These are phyloP conservation scores for Drosophila murphyi DNA, from an alignment of 1,140 invertebrate species.

Conservation along the genomic window DNA sequence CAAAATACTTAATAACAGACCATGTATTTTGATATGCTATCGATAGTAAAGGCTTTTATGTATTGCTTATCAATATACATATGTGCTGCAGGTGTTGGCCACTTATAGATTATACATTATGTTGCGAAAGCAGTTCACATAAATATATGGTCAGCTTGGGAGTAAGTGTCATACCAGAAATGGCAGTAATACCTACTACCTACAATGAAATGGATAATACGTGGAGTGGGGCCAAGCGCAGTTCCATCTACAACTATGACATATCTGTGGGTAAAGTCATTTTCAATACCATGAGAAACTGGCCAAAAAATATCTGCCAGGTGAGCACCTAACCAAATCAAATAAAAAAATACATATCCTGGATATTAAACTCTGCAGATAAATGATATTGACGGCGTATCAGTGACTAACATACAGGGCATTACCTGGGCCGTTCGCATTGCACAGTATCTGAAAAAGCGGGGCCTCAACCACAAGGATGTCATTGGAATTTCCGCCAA, in stretches of 20 bases:
- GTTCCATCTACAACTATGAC: slow-evolving; percentile 64
- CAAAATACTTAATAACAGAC: slow-evolving; percentile 1
- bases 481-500: slow-evolving; percentile 70
- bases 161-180: slow-evolving; percentile 38
- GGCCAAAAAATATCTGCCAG: slow-evolving; percentile 68
- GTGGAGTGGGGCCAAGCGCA: slow-evolving; percentile 66
- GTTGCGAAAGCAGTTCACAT: slow-evolving; percentile 9
- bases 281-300: slow-evolving; percentile 63
- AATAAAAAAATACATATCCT: neutral
- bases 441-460: slow-evolving; percentile 62
- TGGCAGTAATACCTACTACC: slow-evolving; percentile 58
- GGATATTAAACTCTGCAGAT: slow-evolving; percentile 34
- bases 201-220: slow-evolving; percentile 70
- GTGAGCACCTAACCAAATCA: slow-evolving; percentile 23
- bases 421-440: slow-evolving; percentile 74
- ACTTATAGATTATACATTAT: slow-evolving; percentile 41
- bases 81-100: slow-evolving; percentile 58
- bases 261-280: slow-evolving; percentile 61
- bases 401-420: slow-evolving; percentile 56
- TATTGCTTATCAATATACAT: slow-evolving; percentile 30
- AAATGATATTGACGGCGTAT: slow-evolving; percentile 58
- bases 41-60: slow-evolving; percentile 11
- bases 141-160: slow-evolving; percentile 40
- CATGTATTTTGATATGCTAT: slow-evolving; percentile 9
- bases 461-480: slow-evolving; percentile 64